Base-by-base conservation (phyloP, 2,797 vertebrate species). In the Cirrhinus mrigala region DNA sequence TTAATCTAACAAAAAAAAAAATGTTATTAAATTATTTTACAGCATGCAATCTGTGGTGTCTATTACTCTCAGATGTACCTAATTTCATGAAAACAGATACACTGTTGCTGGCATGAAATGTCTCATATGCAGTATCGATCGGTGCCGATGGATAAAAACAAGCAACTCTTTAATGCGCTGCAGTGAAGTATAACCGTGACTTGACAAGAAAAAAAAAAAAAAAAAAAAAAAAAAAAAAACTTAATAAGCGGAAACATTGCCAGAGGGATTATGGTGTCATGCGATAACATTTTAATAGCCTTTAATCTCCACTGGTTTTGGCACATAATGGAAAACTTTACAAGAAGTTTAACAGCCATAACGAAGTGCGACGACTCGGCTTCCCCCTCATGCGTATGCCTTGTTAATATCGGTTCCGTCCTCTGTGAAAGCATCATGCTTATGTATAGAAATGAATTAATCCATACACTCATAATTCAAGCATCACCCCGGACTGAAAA, bases 261-360 rank as follows among this genome's bases (percentile, higher is more conserved):
- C 70, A 52, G 66, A 68, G 87, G 87, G 88, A 92, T 94, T 94
- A 93, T 89, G 88, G 90, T 88, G 88, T 92, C 68, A 46, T 86
- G 70, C 24, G 83, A 88, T 92, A 90, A 89, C 85, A 74, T 87
- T 91, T 91, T 84, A 90, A 92, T 87, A 90, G 81, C 87, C 88
- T 91, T 89, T 88, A 48, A 88, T 89, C 89, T 89, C 80, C 78
- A 56, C 70, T 79, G 64, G 84, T 78, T 90, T 84, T 87, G 82
- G 73, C 48, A 81, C 85, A 87, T 86, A 86, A 88, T 79, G 66
- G 84, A 88, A 90, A 91, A 90, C 85, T 88, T 89, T 85, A 86
- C 77, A 84, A 82, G 27, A 33, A 85, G 74, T 85, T 86, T 90
- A 87, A 87, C 83, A 82, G 56, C 81, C 87, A 85, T 78, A 83